phyloP scores from a whole-genome alignment of 2,113 vertebrate species.

The Ceratotherium simum region DNA sequence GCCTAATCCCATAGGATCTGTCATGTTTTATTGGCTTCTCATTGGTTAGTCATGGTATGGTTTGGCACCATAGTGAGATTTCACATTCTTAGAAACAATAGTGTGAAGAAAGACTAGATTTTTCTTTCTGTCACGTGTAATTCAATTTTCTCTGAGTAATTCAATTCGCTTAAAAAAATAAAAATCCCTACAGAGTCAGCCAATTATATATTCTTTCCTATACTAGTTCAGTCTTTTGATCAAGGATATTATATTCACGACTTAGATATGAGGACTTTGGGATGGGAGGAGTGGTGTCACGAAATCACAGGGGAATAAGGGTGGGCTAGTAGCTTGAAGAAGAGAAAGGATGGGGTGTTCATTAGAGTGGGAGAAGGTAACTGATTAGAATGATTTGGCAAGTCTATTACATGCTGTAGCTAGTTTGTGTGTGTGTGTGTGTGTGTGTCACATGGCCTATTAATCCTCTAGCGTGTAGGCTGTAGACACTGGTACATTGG shows the following conservation, averaged over 20 bases:
- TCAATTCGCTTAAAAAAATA: background rate
- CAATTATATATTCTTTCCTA: background rate
- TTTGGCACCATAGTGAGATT: background rate
- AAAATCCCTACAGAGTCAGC: background rate
- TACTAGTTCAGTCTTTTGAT: background rate
- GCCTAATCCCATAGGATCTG: background rate
- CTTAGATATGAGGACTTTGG: background rate
- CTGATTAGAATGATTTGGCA: background rate
- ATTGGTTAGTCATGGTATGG: slow-evolving; percentile 21
- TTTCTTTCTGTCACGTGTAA: slow-evolving; percentile 11
- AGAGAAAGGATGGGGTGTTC: background rate
- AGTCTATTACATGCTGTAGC: background rate
- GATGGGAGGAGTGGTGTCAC: background rate
- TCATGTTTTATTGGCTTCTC: slow-evolving; percentile 44
- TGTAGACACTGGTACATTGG: background rate
- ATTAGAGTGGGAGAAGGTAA: background rate
- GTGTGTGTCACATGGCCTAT: background rate
- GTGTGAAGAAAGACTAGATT: slow-evolving; percentile 38
- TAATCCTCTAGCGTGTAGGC: background rate
- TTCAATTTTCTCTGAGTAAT: background rate
- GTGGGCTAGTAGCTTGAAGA: no score
- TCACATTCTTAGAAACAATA: slow-evolving; percentile 63
- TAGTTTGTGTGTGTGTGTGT: background rate
- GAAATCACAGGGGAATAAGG: background rate
- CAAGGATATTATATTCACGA: background rate